Percentiles rank a stretch among this genome's conserved stretches.
phyloP scores from a whole-genome alignment of 2,113 vertebrate species.

The Synodontis membranacea region DNA sequence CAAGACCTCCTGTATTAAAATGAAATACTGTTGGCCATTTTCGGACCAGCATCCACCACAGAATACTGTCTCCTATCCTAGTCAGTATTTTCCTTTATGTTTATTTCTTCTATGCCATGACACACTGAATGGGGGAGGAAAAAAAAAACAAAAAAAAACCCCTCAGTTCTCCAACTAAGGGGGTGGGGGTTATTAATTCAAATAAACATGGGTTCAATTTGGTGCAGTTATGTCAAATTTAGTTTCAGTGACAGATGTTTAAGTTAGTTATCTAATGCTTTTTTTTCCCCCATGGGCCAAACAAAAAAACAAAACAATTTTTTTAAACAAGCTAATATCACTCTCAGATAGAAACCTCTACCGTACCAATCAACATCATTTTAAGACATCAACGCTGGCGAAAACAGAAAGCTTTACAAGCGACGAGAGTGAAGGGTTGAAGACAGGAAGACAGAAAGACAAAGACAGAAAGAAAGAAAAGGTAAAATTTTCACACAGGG shows the following conservation, averaged over 20 bases:
- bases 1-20: neutral
- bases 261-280: neutral
- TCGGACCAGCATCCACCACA: neutral
- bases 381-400: neutral
- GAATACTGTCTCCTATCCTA: neutral
- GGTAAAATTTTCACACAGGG: neutral
- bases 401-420: conserved; percentile 2
- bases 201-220: neutral
- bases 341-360: neutral
- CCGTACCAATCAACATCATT: neutral
- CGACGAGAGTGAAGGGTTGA: neutral
- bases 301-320: too few relatives aligned
- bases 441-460: neutral
- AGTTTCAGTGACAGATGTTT: neutral
- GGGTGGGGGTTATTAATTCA: neutral
- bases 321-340: neutral
- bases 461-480: too few relatives aligned
- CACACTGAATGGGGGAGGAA: neutral
- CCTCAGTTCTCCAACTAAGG: neutral
- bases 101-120: neutral
- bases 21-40: conserved; percentile 3
- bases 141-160: too few relatives aligned
- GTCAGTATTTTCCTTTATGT: neutral
- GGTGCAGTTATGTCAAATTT: neutral
- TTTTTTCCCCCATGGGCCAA: neutral